phyloP scores from a whole-genome alignment of 2,113 vertebrate genomes.

The Barbus barbus region DNA sequence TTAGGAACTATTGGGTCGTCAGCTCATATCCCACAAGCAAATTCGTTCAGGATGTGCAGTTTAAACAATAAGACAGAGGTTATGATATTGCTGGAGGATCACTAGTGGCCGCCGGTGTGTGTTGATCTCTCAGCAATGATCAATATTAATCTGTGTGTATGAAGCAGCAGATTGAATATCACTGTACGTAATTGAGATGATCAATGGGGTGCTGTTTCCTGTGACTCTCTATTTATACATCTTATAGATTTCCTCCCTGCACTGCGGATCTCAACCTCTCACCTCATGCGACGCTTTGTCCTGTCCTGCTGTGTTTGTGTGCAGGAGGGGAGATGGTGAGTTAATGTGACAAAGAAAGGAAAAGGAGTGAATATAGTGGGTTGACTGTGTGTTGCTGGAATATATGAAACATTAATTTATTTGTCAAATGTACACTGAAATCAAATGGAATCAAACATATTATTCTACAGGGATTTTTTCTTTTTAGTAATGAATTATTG shows the following conservation, averaged over 20 bases:
- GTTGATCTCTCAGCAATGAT: slow-evolving; percentile 12
- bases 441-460: neutral
- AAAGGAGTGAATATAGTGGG: neutral
- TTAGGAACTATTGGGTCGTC: neutral
- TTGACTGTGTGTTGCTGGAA: neutral
- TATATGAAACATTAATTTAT: neutral
- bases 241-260: slow-evolving; percentile 20
- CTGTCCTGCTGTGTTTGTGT: slow-evolving; percentile 12
- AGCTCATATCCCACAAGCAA: neutral
- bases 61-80: neutral
- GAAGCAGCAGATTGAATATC: slow-evolving; percentile 52
- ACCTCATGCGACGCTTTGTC: slow-evolving; percentile 1
- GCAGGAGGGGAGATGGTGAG: neutral
- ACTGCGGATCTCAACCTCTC: neutral
- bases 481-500: neutral
- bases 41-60: neutral
- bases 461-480: neutral
- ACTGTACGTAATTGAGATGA: slow-evolving; percentile 40
- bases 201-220: slow-evolving; percentile 37
- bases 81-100: slow-evolving; percentile 12
- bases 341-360: neutral
- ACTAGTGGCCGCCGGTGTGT: neutral
- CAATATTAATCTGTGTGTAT: slow-evolving; percentile 49
- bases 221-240: slow-evolving; percentile 37
- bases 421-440: neutral